Evolutionary conservation across 2,113 vertebrate species (phyloP), one percentile per base, ranked within the genome.

Genomic region (Cebus imitator): DNA sequence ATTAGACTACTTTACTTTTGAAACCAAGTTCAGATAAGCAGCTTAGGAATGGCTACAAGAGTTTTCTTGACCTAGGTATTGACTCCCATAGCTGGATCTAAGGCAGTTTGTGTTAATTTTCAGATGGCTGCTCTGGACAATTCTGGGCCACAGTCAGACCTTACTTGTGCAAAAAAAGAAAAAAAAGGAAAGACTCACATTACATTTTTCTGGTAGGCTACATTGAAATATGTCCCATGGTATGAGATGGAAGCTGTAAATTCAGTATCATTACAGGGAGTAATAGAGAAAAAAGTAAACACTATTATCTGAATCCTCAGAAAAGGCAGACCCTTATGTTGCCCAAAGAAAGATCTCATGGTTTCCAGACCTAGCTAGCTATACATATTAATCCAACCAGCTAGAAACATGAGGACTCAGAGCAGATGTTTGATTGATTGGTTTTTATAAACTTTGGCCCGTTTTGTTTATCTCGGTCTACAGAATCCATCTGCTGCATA

Each of bases 151-250:
- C 16, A 85, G 35, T 43, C 57, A 96, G 73, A 61, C 16, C 27
- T 94, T 94, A 83, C 17, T 75, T 8, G 30, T 83, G 40, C 18
- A n/a, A 16, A 78, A 80, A 80, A 75, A 21, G 43, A 92, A 45
- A 30, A n/a, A 40, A 25, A 70, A 50, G n/a, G 32, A 32, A 72
- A 80, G n/a, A 94, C 18, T 87, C 27, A 82, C 10, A 61, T 81
- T 82, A 70, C 8, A 58, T 93, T 96, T 96, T 92, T 68, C 87
- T 92, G 48, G n/a, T 83, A 92, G 80, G 25, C 25, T 75, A 35
- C 68, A 83, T 64, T 97, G 88, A 91, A 87, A 80, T 87, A 84
- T 87, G 96, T 97, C 35, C 57, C 76, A 37, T 6, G 5, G n/a
- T 27, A 11, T 84, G 68, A 95, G 64, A 48, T 78, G 32, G 78